Base-by-base conservation (phyloP, 2,113 vertebrate genomes). In the Amphiprion percula region DNA sequence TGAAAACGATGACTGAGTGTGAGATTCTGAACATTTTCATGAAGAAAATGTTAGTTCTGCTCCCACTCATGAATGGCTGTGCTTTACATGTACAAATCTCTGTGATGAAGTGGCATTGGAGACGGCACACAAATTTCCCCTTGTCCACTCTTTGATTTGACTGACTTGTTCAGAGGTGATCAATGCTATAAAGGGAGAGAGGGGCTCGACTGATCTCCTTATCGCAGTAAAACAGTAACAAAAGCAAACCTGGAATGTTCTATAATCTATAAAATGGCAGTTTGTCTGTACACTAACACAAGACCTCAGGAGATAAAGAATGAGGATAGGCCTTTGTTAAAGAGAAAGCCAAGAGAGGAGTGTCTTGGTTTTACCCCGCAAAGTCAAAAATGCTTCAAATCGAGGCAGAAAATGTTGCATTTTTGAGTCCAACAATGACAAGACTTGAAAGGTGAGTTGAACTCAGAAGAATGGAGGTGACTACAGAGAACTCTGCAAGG, bases 201-300 rank as follows among this genome's bases (percentile, higher is more conserved):
- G 79, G 71, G 68, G 23, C 49, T 79, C 24, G 64, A 67, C 41
- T 65, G 59, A 84, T 77, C 82, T 85, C 66, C 30, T 63, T 33
- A 30, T 64, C 72, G 69, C 72, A 79, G 33, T 8, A 33, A 37
- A 37, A 90, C 77, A 64, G 77, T 33, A 89, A 88, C 76, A 55
- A 69, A 91, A 85, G 53, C 70, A 83, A 91, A 93, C 58, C 91
- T 80, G 88, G 91, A 94, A 93, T 93, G 93, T 91, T 80, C 80
- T 90, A 89, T 80, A 33, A 82, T 84, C 91, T 93, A 93, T 85
- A 91, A 91, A 91, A 93, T 89, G 93, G 93, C 92, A 94, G 94
- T 92, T 87, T 85, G 68, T 91, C 64, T 64, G 69, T 77, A 89
- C 67, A 88, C 69, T 50, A 70, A 92, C 86, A 90, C 70, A 67